Base-by-base conservation (phyloP, 2,888 invertebrate species). In the Candidula unifasciata region DNA sequence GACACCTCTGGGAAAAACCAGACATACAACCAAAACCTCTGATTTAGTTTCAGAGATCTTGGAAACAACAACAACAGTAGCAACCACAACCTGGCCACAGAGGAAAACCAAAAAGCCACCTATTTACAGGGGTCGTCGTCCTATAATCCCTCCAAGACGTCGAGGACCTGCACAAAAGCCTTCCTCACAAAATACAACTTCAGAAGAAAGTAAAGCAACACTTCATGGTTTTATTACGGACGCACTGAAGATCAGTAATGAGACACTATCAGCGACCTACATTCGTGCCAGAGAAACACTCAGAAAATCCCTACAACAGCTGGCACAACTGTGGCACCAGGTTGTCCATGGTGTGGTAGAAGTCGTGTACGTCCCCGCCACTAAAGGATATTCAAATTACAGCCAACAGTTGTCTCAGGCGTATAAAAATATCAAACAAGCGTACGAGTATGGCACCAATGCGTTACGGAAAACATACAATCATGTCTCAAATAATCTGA, bases 391-490 rank as follows among this genome's bases (percentile, higher is more conserved):
- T 27, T 66, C 71, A 27, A 73, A 85, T 21, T 83, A 85, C 60
- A 77, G 73, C 35, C 37, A 79, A 35, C 85, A 82, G 30, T 82
- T 87, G 18, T 87, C 74, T 71, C 30, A 69, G n/a, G 86, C 82
- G 18, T 88, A 87, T 82, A 86, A 68, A 80, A 83, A 85, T 77
- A 85, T 88, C 60, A 83, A 82, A 64, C 83, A 85, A 37, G 87
- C 86, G 24, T 87, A 88, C 33, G 87, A 87, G 37, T 88, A 88
- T 68, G 87, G 87, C 27, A 30, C 52, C n/a, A 35, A 44, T 76
- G 77, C 37, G 16, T 66, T 82, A 37, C 64, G 54, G 8, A 82
- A 68, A 33, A 82, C 82, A 16, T 82, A 82, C 68, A 68, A 77
- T 21, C 8, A 66, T 2, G n/a, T 60, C 2, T 76, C 82, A 33